These are phyloP conservation scores for Limnephilus lunatus DNA, from an alignment of 2,888 invertebrate genomes.

Conservation along the genomic window DNA sequence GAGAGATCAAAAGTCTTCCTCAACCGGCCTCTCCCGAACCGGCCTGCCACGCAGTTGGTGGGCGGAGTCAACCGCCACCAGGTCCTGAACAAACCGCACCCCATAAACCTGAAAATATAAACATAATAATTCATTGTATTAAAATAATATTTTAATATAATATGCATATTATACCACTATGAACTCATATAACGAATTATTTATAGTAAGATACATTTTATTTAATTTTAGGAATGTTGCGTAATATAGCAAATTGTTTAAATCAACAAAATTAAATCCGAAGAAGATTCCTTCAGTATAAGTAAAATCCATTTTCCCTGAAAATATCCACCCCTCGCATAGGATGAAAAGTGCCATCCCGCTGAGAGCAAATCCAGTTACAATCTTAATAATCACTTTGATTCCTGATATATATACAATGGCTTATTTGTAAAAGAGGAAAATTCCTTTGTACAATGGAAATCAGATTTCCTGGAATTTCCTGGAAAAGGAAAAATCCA, in stretches of 20 bases:
- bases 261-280: not conserved
- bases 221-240: not conserved
- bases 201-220: no score
- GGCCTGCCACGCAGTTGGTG: no score
- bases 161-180: no score
- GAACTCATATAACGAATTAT: no score
- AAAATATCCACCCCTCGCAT: not conserved
- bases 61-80: no score
- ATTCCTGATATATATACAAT: constrained; percentile 19
- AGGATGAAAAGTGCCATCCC: constrained; percentile 8
- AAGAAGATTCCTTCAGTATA: not conserved
- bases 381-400: constrained; percentile 19
- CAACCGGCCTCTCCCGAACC: no score
- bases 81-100: no score
- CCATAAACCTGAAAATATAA: no score
- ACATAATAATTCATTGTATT: no score
- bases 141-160: no score
- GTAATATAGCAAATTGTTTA: not conserved
- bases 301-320: not conserved
- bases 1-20: no score
- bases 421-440: constrained; percentile 15
- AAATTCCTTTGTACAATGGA: constrained; percentile 10
- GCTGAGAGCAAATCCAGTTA: constrained; percentile 9
- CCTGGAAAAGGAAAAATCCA: not conserved
- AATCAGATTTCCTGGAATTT: constrained; percentile 13